A percentile compares a stretch with the other conserved stretches of the same genome.
Conservation (phyloP, 2,797 vertebrate genomes). For the Calcarius lapponicus region DNA sequence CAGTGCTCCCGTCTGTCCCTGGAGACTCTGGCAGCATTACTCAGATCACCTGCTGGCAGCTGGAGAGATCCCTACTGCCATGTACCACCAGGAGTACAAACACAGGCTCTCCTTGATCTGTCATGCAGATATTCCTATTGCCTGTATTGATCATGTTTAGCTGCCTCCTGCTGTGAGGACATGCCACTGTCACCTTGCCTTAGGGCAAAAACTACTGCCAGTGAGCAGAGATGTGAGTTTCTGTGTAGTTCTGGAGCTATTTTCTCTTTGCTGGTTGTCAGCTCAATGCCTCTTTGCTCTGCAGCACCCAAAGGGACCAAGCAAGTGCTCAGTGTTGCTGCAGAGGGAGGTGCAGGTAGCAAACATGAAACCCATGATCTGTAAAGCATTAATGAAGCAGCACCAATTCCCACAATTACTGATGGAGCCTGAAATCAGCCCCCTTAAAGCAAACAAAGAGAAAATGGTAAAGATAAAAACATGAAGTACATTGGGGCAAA, state of each 20-base stretch:
- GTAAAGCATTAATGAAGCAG: background rate
- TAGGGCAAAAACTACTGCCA: background rate
- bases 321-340: background rate
- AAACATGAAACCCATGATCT: background rate
- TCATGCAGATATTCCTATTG: background rate
- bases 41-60: background rate
- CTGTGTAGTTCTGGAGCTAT: background rate
- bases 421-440: background rate
- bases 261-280: background rate
- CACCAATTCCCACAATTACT: background rate
- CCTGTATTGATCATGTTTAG: background rate
- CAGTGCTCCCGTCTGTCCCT: background rate
- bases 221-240: background rate
- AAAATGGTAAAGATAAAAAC: background rate
- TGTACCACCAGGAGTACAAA: rapidly evolving
- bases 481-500: background rate
- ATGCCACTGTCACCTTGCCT: background rate
- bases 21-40: background rate
- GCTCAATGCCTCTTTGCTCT: background rate
- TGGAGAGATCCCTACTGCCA: background rate
- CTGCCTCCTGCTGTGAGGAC: background rate
- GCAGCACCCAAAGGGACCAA: background rate
- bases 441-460: background rate
- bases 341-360: background rate
- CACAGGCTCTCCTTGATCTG: background rate